A percentile compares a stretch with the other conserved stretches of the same genome.
Conservation (phyloP, 2,797 vertebrate genomes). For the Betta splendens region DNA sequence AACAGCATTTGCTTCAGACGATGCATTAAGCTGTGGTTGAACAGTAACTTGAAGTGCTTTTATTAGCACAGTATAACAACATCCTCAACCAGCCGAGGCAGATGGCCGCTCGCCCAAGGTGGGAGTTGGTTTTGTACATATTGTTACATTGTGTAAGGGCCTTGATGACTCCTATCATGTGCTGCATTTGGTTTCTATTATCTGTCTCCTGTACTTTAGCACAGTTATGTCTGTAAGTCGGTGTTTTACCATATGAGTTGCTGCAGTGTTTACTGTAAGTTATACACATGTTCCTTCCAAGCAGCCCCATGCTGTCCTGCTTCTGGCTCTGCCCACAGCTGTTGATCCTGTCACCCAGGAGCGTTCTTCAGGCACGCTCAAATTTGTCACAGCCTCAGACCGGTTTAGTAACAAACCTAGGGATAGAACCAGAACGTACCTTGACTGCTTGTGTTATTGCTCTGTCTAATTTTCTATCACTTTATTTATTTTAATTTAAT, state of each 20-base stretch:
- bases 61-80: too few relatives aligned
- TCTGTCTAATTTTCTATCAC: background rate
- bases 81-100: too few relatives aligned
- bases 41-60: too few relatives aligned
- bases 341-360: conserved; percentile 13
- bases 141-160: too few relatives aligned
- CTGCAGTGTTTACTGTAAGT: background rate
- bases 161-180: too few relatives aligned
- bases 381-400: background rate
- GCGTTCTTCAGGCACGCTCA: conserved; percentile 10
- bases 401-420: background rate
- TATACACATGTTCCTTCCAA: background rate
- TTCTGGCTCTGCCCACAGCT: conserved; percentile 20
- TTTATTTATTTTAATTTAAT: background rate
- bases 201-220: background rate
- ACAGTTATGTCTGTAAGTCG: background rate
- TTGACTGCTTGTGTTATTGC: background rate
- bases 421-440: background rate
- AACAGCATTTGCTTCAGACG: too few relatives aligned
- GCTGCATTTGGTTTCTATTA: background rate
- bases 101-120: too few relatives aligned
- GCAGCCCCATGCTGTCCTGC: conserved; percentile 1
- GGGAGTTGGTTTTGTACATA: too few relatives aligned
- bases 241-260: background rate
- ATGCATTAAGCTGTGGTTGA: too few relatives aligned